Conservation (phyloP, 2,113 vertebrate genomes). For the Columbina picui region DNA sequence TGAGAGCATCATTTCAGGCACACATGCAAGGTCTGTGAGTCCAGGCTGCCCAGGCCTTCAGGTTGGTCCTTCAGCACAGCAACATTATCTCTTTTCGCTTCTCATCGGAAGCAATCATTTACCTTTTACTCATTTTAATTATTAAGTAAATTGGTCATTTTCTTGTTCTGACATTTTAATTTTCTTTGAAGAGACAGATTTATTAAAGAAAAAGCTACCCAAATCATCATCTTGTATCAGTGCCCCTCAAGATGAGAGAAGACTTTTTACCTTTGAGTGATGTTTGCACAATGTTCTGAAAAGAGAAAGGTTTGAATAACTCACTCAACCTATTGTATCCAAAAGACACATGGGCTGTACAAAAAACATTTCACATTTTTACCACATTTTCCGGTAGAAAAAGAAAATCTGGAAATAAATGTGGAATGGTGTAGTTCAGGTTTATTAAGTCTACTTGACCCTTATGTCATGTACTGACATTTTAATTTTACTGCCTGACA, state of each 20-base stretch:
- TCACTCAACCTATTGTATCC: background rate
- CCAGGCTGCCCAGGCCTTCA: background rate
- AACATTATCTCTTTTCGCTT: background rate
- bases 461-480: slow-evolving; percentile 67
- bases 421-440: slow-evolving; percentile 46
- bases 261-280: background rate
- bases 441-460: slow-evolving; percentile 73
- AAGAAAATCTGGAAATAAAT: slow-evolving; percentile 12
- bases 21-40: background rate
- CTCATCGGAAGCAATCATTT: background rate
- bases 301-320: background rate
- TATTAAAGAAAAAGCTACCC: slow-evolving; percentile 34
- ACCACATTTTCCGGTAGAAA: slow-evolving; percentile 6
- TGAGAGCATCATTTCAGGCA: background rate
- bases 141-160: background rate
- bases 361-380: background rate
- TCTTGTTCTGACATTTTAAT: slow-evolving; percentile 22
- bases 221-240: background rate
- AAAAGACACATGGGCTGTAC: background rate
- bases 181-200: slow-evolving; percentile 1
- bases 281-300: background rate
- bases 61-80: background rate
- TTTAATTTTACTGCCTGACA: slow-evolving; percentile 78
- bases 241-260: background rate
- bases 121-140: slow-evolving; percentile 23